Evolutionary conservation across 2,888 invertebrate species (phyloP).

Genomic region (Zonitis immaculata): DNA sequence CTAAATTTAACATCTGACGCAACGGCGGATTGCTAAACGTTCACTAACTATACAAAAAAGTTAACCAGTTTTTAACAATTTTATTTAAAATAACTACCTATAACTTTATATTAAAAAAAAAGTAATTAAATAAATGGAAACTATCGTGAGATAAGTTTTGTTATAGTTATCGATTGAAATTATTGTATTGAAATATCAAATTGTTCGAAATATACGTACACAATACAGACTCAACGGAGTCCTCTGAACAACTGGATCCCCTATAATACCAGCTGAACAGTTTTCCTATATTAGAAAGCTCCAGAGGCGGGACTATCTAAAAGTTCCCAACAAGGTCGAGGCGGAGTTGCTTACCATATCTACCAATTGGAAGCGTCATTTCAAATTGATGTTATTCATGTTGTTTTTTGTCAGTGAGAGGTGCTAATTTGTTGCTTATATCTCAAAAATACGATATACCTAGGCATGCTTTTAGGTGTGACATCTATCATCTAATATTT

Average conservation of each 20-base stretch:
- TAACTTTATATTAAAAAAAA: no score
- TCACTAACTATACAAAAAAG: neutral
- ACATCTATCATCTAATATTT: slow-evolving; percentile 15
- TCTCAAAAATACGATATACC: slow-evolving; percentile 12
- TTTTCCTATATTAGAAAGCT: slow-evolving; percentile 39
- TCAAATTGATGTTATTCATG: slow-evolving; percentile 26
- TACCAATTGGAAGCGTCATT: slow-evolving; percentile 11
- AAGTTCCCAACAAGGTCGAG: slow-evolving; percentile 35
- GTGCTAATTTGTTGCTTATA: slow-evolving; percentile 41
- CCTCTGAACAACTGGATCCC: slow-evolving; percentile 26
- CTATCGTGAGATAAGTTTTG: no score
- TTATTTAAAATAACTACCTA: no score
- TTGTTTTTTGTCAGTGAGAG: slow-evolving; percentile 24
- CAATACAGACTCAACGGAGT: slow-evolving; percentile 6
- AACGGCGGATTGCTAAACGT: slow-evolving; percentile 3
- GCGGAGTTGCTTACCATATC: slow-evolving; percentile 28
- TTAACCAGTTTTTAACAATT: neutral
- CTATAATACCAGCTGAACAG: slow-evolving; percentile 24
- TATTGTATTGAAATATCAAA: no score
- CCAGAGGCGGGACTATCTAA: slow-evolving; percentile 31
- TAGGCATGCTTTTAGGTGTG: slow-evolving; percentile 16
- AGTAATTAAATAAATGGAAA: no score
- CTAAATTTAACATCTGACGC: slow-evolving; percentile 19
- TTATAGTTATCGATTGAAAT: no score
- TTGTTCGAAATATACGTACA: no score